These are phyloP conservation scores for Stichodactyla helianthus DNA, from an alignment of 64 coral and sea anemone species.

Conservation along the genomic window DNA sequence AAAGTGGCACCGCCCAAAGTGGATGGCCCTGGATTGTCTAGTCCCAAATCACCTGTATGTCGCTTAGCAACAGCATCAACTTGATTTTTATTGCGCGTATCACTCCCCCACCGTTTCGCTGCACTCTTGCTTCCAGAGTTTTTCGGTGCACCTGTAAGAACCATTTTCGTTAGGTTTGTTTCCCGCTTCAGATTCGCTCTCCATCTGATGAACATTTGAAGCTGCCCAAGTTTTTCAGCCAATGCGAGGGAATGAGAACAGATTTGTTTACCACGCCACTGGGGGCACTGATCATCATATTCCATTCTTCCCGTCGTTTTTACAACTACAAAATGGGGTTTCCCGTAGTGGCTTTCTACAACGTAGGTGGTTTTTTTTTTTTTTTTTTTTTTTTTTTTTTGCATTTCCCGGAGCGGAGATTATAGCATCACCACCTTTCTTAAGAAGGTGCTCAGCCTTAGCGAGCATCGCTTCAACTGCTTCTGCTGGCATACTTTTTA, in stretches of 20 bases:
- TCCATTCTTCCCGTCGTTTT: slow-evolving; percentile 26
- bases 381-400: slow-evolving; percentile 2
- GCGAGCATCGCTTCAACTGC: slow-evolving; percentile 24
- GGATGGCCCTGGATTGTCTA: too few species aligned
- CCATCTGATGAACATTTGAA: slow-evolving; percentile 22
- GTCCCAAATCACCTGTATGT: neutral
- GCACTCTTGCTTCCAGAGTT: slow-evolving; percentile 25
- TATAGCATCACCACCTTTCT: slow-evolving; percentile 27
- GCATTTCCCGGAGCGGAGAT: slow-evolving; percentile 36
- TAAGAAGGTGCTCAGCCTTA: slow-evolving; percentile 34
- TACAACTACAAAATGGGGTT: slow-evolving; percentile 27
- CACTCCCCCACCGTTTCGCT: slow-evolving; percentile 32
- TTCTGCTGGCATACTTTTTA: slow-evolving; percentile 37
- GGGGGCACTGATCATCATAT: slow-evolving; percentile 22
- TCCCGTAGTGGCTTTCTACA: slow-evolving; percentile 32
- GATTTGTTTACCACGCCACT: slow-evolving; percentile 35
- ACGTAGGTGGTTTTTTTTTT: slow-evolving; percentile 16
- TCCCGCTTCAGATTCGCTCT: slow-evolving; percentile 28
- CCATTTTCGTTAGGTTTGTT: slow-evolving; percentile 34
- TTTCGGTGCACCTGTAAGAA: slow-evolving; percentile 16
- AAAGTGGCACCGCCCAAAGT: too few species aligned
- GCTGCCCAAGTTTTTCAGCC: slow-evolving; percentile 27
- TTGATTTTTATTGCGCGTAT: slow-evolving; percentile 17
- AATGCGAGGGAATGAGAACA: slow-evolving; percentile 34
- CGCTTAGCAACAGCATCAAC: slow-evolving; percentile 15